phyloP scores from a whole-genome alignment of 2,888 invertebrate species.

The Steinernema scapterisci region DNA sequence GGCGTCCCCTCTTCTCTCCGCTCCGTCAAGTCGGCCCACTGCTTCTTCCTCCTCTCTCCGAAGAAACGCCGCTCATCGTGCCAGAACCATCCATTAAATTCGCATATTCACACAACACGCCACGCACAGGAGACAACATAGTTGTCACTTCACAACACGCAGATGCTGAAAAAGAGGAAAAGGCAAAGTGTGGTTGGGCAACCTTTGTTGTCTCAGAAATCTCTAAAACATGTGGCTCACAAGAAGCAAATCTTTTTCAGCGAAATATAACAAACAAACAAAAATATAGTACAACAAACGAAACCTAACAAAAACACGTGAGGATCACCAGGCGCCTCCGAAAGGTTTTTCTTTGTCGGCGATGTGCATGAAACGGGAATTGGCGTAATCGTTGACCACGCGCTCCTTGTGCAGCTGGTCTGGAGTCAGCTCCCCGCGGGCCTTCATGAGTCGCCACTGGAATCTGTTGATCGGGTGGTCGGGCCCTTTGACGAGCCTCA shows the following conservation, averaged over 20 bases:
- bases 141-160: background rate
- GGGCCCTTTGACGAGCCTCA: background rate
- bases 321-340: too few species aligned
- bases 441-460: conserved; percentile 32
- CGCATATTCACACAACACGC: background rate
- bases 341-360: too few species aligned
- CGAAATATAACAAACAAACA: background rate
- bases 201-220: too few species aligned
- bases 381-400: background rate
- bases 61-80: background rate
- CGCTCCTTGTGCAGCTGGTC: conserved; percentile 35
- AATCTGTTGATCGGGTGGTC: conserved; percentile 21
- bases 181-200: too few species aligned
- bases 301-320: background rate
- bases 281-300: background rate
- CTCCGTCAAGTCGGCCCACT: background rate
- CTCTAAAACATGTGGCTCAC: too few species aligned
- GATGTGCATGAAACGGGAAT: background rate
- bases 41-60: background rate
- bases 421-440: background rate
- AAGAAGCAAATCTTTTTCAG: background rate
- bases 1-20: background rate
- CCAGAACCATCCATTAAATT: conserved; percentile 23
- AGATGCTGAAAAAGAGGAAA: too few species aligned
- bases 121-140: background rate